These are phyloP conservation scores for Mesitornis unicolor DNA, from an alignment of 2,113 vertebrate species.

Conservation along the genomic window DNA sequence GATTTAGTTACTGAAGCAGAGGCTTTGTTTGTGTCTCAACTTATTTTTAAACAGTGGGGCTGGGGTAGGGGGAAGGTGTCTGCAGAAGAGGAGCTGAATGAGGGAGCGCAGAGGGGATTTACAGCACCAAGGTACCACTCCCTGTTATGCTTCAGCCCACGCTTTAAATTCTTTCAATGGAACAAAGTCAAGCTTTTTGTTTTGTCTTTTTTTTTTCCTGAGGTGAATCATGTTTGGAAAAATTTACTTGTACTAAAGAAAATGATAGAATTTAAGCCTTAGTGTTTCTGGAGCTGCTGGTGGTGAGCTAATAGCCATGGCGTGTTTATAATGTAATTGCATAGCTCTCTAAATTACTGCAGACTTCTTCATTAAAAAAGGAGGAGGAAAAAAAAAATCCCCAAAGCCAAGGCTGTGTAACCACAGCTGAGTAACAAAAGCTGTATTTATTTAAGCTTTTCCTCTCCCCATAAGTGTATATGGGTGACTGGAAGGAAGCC, in stretches of 20 bases:
- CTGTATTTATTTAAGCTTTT: neutral
- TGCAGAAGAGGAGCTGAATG: neutral
- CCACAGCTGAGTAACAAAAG: neutral
- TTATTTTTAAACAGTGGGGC: neutral
- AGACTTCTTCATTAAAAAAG: neutral
- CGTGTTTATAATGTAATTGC: slow-evolving; percentile 24
- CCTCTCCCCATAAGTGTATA: neutral
- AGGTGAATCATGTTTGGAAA: slow-evolving; percentile 34
- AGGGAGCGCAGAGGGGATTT: neutral
- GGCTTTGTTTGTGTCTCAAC: neutral
- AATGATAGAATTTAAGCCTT: neutral
- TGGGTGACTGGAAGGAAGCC: neutral
- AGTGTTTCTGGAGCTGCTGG: neutral
- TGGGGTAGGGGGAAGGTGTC: neutral
- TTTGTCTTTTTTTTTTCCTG: neutral
- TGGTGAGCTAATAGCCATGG: neutral
- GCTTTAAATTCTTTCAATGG: slow-evolving; percentile 16
- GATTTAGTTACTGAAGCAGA: neutral
- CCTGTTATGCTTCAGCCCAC: slow-evolving; percentile 18
- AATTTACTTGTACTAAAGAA: neutral
- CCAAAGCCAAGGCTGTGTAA: neutral
- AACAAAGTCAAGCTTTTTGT: neutral
- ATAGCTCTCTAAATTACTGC: neutral
- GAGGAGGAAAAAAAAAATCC: neutral
- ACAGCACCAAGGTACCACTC: slow-evolving; percentile 9